Evolutionary conservation across 2,797 vertebrate species (phyloP), one percentile per base, ranked within the genome.

Genomic region (Sebastiscus albofasciatus): DNA sequence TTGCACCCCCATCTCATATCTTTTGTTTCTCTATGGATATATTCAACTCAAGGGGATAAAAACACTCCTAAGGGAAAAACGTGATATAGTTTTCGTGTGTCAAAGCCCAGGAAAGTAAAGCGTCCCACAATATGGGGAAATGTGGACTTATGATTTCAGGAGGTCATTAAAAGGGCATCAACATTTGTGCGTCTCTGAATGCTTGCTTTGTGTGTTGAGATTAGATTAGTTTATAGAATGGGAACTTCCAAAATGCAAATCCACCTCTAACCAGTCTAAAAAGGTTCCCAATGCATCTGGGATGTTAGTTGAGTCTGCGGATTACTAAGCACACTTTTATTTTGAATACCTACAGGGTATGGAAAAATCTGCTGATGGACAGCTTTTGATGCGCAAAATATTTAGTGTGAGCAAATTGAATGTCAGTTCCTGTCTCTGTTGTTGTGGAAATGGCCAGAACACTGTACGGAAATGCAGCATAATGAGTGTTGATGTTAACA

Each of bases 401-500:
- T 34, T 56, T 13, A 64, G 59, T 29, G 13, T 2, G 3, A 24
- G 16, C 12, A 11, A 6, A 42, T 22, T 74, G 26, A 72, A 52
- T 65, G 55, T 64, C 16, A 39, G 27, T 78, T 82, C 68, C 69
- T 26, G 22, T 59, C 33, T 46, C 13, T 12, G 67, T 67, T 68
- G 66, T 46, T 31, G 4, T 71, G 46, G 58, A 52, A 67, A 79
- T 49, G 26, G 26, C 18, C 56, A 4, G 54, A 68, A 79, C 54
- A 55, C 5, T 42, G 59, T 22, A 52, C 64, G 82, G 49, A 87
- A 89, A 86, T 26, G 33, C 59, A 72, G 26, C 24, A 85, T 72
- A 77, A 64, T 58, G 65, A 69, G 22, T 2, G 29, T 31, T 67
- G 56, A 67, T 56, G 54, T 67, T 64, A 75, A 72, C 36, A 46